Base-by-base conservation (phyloP, 1,140 invertebrate genomes). In the Cherax quadricarinatus region DNA sequence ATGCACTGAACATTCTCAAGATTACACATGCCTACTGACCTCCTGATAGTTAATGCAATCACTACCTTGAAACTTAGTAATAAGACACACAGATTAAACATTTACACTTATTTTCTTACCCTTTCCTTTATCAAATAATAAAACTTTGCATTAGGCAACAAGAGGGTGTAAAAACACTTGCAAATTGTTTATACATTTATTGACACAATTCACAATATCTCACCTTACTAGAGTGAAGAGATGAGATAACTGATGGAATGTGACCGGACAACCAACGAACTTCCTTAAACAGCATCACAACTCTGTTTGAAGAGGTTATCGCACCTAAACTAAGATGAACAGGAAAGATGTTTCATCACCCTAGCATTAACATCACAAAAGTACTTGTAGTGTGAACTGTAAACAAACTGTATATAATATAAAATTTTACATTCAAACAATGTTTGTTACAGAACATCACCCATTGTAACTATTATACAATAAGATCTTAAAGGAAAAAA, bases 201-300 rank as follows among this genome's bases (percentile, higher is more conserved):
- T 91, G 83, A 85, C 75, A 86, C 78, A 86, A 80, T 91, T 86
- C 66, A 91, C 83, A 91, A 62, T 57, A 91, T 91, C 89, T 91
- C 89, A 91, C 89, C 89, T 91, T 91, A 91, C 70, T 86, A 91
- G 70, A 79, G 88, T 91, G 89, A 73, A 91, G 89, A 91, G 84
- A 91, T 57, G 75, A 88, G 86, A 86, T 86, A 86, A 66, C 62
- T 79, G 89, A 85, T 86, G 89, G 89, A 91, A 91, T 91, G 89
- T 91, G 89, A 91, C 89, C 89, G 89, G 89, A 91, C 89, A 91
- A 91, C 89, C 89, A 91, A 91, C 82, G 89, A 86, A 91, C 89
- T 91, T 86, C 89, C 83, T 91, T 73, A 70, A 86, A 91, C 89
- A 91, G 89, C 89, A 85, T 91, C 89, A 86, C 89, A 91, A 91